phyloP scores from a whole-genome alignment of 1,140 invertebrate species.

The Dryas iulia region DNA sequence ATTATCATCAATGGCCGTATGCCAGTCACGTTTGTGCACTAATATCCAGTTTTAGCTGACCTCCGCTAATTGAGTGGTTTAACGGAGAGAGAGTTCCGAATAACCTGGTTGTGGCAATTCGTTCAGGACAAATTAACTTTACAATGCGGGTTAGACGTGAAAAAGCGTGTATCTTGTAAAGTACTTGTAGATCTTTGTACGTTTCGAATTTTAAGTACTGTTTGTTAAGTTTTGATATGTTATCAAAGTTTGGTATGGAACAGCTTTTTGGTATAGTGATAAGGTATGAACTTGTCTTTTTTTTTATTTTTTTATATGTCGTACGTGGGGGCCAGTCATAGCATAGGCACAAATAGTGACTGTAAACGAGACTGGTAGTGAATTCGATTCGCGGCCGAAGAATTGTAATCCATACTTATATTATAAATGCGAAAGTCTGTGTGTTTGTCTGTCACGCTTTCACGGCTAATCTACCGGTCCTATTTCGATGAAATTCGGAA shows the following conservation, averaged over 20 bases:
- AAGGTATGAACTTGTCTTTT: neutral
- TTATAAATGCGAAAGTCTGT: too few relatives aligned
- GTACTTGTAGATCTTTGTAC: conserved; percentile 5
- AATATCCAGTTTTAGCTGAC: conserved; percentile 1
- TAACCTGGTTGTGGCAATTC: neutral
- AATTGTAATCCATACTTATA: too few relatives aligned
- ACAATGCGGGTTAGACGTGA: conserved; percentile 18
- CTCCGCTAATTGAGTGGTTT: neutral
- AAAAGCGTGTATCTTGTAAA: conserved; percentile 11
- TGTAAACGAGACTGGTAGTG: too few relatives aligned
- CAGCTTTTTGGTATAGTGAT: too few relatives aligned
- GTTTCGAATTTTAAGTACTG: conserved; percentile 18
- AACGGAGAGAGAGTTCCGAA: neutral
- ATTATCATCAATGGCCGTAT: conserved; percentile 26
- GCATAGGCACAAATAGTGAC: too few relatives aligned
- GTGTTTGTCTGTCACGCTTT: too few relatives aligned
- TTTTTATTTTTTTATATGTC: too few relatives aligned
- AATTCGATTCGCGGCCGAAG: too few relatives aligned
- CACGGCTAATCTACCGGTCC: too few relatives aligned
- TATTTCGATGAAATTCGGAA: too few relatives aligned
- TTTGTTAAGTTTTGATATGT: conserved; percentile 2
- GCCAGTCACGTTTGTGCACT: conserved; percentile 13
- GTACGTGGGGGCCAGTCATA: too few relatives aligned
- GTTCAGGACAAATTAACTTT: conserved; percentile 18
- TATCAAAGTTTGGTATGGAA: neutral